Conservation (phyloP, 1,140 invertebrate genomes). For the Subanguina moxae region DNA sequence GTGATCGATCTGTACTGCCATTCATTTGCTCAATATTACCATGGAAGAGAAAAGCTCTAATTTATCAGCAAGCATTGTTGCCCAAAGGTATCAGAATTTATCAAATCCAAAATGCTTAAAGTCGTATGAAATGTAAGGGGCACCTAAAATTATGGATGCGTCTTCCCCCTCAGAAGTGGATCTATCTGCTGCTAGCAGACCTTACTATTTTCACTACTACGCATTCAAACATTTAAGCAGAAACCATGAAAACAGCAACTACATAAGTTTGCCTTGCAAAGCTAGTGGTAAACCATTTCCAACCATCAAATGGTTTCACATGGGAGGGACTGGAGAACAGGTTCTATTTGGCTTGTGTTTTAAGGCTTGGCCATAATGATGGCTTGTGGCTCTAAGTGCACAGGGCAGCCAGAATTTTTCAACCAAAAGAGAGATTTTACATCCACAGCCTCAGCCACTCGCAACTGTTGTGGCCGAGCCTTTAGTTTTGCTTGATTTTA, state of each 20-base stretch:
- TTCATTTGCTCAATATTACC: constrained; percentile 39
- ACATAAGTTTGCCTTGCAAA: constrained; percentile 32
- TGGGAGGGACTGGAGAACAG: constrained; percentile 24
- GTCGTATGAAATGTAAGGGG: constrained; percentile 18
- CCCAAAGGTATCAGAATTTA: constrained; percentile 25
- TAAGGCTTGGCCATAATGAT: constrained; percentile 1
- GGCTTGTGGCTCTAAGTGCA: too few species aligned
- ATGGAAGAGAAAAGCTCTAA: constrained; percentile 21
- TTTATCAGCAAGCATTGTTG: constrained; percentile 43
- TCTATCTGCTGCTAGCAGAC: neutral
- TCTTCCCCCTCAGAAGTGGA: neutral
- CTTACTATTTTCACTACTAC: constrained; percentile 8
- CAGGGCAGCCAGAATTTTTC: too few species aligned
- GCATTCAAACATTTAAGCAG: constrained; percentile 12
- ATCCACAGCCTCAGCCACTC: too few species aligned
- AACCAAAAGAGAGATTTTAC: too few species aligned
- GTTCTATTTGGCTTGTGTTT: too few species aligned
- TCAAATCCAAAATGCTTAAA: constrained; percentile 1
- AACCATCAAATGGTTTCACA: constrained; percentile 32
- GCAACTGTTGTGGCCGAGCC: too few species aligned
- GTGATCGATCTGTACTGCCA: constrained; percentile 9
- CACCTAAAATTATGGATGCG: constrained; percentile 30
- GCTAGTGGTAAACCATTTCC: constrained; percentile 33
- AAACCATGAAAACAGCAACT: constrained; percentile 23
- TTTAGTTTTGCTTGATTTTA: too few species aligned